These are phyloP conservation scores for Sorex maritimensis DNA, from an alignment of 2,797 vertebrate species.

Conservation along the genomic window DNA sequence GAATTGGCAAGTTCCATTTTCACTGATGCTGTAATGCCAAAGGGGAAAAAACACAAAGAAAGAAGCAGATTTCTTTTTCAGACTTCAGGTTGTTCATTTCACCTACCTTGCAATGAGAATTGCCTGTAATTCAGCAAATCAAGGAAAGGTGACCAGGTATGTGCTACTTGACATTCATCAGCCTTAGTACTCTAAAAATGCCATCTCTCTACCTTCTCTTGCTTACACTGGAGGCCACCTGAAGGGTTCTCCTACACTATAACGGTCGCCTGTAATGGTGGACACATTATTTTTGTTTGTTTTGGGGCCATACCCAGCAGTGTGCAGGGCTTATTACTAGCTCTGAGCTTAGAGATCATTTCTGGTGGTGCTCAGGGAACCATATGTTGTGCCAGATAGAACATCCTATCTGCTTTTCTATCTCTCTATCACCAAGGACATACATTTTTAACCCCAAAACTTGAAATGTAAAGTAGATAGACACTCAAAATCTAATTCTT, in stretches of 20 bases:
- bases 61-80: conserved; percentile 81
- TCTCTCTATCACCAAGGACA: background rate
- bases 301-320: too few relatives aligned
- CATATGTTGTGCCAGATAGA: too few relatives aligned
- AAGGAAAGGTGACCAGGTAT: background rate
- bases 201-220: background rate
- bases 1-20: background rate
- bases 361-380: too few relatives aligned
- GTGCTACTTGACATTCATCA: background rate
- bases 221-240: too few relatives aligned
- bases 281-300: too few relatives aligned
- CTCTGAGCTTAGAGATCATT: too few relatives aligned
- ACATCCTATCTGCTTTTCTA: too few relatives aligned
- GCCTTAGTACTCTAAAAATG: background rate
- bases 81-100: conserved; percentile 62
- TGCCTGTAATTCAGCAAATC: conserved; percentile 10
- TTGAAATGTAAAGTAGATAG: background rate
- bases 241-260: background rate
- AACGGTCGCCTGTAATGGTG: background rate
- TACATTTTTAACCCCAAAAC: background rate
- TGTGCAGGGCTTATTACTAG: too few relatives aligned
- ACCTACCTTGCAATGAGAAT: conserved; percentile 67
- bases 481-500: background rate
- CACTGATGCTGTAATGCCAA: conserved; percentile 57
- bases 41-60: background rate